phyloP scores from a whole-genome alignment of 2,113 vertebrate species.

The Isurus oxyrinchus region DNA sequence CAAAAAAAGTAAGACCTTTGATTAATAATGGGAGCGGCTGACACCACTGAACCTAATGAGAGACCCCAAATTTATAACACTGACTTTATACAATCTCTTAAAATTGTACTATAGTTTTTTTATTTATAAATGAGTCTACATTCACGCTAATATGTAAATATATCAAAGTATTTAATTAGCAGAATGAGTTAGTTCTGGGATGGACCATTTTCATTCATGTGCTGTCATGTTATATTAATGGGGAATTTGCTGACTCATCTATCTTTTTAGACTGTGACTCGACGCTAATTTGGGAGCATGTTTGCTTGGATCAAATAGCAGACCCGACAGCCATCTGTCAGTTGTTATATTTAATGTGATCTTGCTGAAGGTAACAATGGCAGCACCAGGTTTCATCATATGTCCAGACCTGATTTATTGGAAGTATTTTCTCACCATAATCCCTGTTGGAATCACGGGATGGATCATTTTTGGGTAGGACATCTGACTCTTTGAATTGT shows the following conservation, averaged over 20 bases:
- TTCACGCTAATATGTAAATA: neutral
- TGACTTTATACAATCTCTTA: neutral
- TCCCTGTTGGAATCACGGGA: neutral
- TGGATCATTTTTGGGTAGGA: neutral
- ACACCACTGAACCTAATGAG: neutral
- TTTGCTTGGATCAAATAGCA: neutral
- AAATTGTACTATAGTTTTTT: neutral
- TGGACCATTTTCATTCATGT: neutral
- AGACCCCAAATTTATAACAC: neutral
- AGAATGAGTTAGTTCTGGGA: neutral
- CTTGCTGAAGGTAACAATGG: neutral
- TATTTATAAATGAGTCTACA: neutral
- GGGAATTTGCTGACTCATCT: neutral
- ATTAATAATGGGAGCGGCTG: neutral
- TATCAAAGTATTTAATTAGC: neutral
- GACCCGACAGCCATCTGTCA: neutral
- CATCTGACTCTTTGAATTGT: neutral
- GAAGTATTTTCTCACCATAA: neutral
- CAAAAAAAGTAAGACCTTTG: neutral
- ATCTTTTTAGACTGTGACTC: neutral
- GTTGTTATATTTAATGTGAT: neutral
- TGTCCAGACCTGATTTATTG: neutral
- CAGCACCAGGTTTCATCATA: neutral
- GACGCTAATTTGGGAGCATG: neutral
- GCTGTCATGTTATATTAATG: neutral